Evolutionary conservation across 2,113 vertebrate genomes (phyloP), one percentile per base, ranked within the genome.

Genomic region (Ctenomys sociabilis): DNA sequence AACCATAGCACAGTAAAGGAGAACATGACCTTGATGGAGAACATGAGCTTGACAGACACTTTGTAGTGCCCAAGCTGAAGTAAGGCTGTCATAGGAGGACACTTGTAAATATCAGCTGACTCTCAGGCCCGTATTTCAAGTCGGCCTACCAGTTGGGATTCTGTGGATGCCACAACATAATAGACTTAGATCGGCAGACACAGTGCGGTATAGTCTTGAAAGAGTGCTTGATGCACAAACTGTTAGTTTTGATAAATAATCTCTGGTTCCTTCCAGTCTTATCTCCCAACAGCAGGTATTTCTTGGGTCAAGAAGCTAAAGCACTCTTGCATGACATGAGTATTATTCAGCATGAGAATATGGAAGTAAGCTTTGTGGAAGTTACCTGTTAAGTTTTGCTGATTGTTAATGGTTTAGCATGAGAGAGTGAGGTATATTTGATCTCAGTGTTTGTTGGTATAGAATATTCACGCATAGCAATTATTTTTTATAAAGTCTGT

Each of bases 231-330:
- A 96, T 49, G 64, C 24, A 24, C 70, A 75, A 83, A 17, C 57
- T 93, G 54, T 90, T 73, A 80, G 57, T 75, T 32, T 90, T 83
- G 75, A 96, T 90, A 92, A 95, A 30, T 81, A 90, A 97, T 96
- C 77, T 90, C 57, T 75, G 66, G 85, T 68, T 92, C 26, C n/a
- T 92, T 90, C 77, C 81, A 82, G 85, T 57, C 43, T 97, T 97
- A 97, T 92, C 91, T 97, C 72, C 28, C 7, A 92, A 28, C 21
- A 95, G 13, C 85, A 96, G 85, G 49, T 90, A 92, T 96, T 93
- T 90, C 88, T 81, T 90, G 22, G 40, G 95, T n/a, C 81, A 92
- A 94, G 73, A 26, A 66, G 28, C 35, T 83, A 88, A 96, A 86
- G 81, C 93, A 95, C 84, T 95, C 85, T 85, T 95, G 63, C 81